Percentiles rank a stretch among this genome's conserved stretches.
phyloP scores from a whole-genome alignment of 2,113 vertebrate species.

The Turdus rufiventris region DNA sequence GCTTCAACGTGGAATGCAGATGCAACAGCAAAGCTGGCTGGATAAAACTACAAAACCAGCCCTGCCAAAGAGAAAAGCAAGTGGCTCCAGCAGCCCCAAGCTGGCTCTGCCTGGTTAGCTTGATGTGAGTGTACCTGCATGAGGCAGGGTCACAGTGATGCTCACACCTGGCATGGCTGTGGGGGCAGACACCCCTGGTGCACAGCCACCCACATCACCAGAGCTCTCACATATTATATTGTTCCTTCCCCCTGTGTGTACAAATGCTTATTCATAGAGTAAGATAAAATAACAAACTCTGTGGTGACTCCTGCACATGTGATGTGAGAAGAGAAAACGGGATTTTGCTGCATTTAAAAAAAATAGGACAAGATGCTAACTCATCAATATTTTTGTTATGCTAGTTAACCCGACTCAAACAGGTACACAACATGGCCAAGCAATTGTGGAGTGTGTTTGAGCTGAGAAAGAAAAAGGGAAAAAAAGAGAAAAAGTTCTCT shows the following conservation, averaged over 20 bases:
- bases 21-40: not conserved
- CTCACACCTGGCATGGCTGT: not conserved
- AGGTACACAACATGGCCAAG: conserved; percentile 11
- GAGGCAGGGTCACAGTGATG: not conserved
- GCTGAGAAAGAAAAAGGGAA: not conserved
- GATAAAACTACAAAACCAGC: not conserved
- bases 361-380: not conserved
- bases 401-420: not conserved
- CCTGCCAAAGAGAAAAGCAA: not conserved
- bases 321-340: not conserved
- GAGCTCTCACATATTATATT: not conserved
- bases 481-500: not conserved
- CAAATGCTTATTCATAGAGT: not conserved
- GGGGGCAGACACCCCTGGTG: not conserved
- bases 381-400: not conserved
- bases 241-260: not conserved
- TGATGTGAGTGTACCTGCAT: rapidly evolving
- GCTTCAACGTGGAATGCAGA: not conserved
- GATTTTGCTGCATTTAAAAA: not conserved
- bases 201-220: not conserved
- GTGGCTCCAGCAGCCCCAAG: not conserved
- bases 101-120: not conserved
- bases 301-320: not conserved
- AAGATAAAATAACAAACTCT: not conserved
- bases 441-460: not conserved